phyloP scores from a whole-genome alignment of 2,113 vertebrate species.

The Macquaria ambigua region DNA sequence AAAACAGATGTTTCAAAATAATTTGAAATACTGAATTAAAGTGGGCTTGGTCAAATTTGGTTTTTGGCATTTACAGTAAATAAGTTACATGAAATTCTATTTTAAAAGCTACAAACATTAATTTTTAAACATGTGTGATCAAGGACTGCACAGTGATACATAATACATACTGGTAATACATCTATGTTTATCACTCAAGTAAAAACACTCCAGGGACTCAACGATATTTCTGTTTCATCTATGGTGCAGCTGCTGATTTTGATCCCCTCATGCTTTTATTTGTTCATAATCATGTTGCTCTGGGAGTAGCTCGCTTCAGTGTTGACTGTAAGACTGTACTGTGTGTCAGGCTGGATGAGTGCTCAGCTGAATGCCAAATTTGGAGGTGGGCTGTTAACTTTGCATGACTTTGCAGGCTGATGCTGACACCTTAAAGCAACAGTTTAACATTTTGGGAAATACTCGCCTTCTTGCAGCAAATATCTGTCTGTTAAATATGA shows the following conservation, averaged over 20 bases:
- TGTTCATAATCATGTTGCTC: conserved; percentile 12
- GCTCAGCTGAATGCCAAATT: conserved; percentile 15
- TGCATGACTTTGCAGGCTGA: conserved; percentile 6
- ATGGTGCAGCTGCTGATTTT: background rate
- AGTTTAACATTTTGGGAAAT: background rate
- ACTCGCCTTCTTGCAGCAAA: background rate
- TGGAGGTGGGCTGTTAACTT: conserved; percentile 5
- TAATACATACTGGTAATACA: background rate
- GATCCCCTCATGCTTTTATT: conserved; percentile 17
- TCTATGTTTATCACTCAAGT: background rate
- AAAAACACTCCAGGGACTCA: background rate
- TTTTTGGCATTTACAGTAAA: background rate
- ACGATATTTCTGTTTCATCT: background rate
- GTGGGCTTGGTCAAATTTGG: background rate
- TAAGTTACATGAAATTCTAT: background rate
- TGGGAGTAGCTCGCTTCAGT: background rate
- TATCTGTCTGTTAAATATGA: too few relatives aligned
- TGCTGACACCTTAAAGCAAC: background rate
- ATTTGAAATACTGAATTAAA: background rate
- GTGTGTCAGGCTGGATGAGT: conserved; percentile 8
- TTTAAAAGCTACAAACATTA: background rate
- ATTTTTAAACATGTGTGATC: background rate
- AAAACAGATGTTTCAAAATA: background rate
- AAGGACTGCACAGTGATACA: too few relatives aligned
- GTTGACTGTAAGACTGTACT: conserved; percentile 11